Conservation (phyloP, 2,113 vertebrate species). For the Machaerirhynchus nigripectus region DNA sequence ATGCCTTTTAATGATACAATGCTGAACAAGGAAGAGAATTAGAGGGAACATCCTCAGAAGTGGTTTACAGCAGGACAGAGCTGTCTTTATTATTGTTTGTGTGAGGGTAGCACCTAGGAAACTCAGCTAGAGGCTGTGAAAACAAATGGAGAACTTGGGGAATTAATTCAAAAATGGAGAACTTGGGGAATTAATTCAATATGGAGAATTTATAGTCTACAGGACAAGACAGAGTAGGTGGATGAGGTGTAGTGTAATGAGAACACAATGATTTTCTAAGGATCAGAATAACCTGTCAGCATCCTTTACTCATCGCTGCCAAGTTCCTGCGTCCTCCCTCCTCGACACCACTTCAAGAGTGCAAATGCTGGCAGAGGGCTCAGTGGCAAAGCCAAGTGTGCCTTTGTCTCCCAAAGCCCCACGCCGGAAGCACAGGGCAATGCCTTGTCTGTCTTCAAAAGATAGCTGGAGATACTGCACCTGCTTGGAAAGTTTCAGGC, state of each 20-base stretch:
- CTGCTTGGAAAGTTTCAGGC: conserved; percentile 55
- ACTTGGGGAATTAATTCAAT: conserved; percentile 22
- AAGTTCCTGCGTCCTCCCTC: neutral
- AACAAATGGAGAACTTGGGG: conserved; percentile 42
- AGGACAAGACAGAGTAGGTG: conserved; percentile 20
- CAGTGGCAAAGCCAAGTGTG: neutral
- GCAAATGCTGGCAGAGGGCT: neutral
- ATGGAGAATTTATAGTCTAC: conserved; percentile 1
- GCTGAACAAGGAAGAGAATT: conserved; percentile 46
- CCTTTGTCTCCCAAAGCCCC: neutral
- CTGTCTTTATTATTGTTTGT: conserved; percentile 7
- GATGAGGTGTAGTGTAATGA: neutral
- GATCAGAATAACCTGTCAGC: conserved; percentile 20
- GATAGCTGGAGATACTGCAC: conserved; percentile 54
- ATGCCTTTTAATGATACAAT: conserved; percentile 51
- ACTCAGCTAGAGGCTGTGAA: conserved; percentile 62
- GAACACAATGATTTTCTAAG: conserved; percentile 35
- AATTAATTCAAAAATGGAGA: conserved; percentile 13
- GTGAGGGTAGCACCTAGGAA: conserved; percentile 50
- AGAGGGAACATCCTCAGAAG: conserved; percentile 48
- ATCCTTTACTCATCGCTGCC: neutral
- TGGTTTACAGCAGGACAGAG: conserved; percentile 54
- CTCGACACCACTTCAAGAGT: neutral
- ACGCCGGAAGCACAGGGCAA: neutral
- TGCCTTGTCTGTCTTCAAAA: neutral